phyloP scores from a whole-genome alignment of 2,797 vertebrate species.

The Craterocephalus amniculus region DNA sequence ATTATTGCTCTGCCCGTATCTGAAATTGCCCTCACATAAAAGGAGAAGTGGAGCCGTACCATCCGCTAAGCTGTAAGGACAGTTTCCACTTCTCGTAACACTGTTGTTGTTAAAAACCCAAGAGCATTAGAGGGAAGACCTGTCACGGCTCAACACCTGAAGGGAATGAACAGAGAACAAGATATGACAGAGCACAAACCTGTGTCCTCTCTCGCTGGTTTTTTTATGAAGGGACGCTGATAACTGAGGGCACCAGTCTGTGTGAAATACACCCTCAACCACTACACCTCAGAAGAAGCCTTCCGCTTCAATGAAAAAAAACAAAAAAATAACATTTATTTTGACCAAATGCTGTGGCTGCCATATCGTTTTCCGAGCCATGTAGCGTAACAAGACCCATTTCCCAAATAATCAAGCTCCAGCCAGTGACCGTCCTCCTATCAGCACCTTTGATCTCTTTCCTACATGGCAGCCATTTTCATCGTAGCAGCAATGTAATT shows the following conservation, averaged over 20 bases:
- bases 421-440: slow-evolving; percentile 69
- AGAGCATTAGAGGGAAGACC: slow-evolving; percentile 72
- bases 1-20: slow-evolving; percentile 72
- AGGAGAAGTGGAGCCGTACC: slow-evolving; percentile 61
- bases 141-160: slow-evolving; percentile 70
- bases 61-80: slow-evolving; percentile 70
- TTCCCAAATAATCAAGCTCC: slow-evolving; percentile 74
- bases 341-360: slow-evolving; percentile 54
- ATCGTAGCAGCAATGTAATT: slow-evolving; percentile 77
- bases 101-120: slow-evolving; percentile 71
- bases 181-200: slow-evolving; percentile 73
- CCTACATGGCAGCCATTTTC: slow-evolving; percentile 74
- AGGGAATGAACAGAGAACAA: slow-evolving; percentile 65
- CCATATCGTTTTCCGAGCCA: slow-evolving; percentile 60
- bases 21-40: slow-evolving; percentile 68
- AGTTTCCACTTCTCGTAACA: slow-evolving; percentile 63
- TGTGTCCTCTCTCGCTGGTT: slow-evolving; percentile 62
- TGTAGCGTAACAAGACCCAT: slow-evolving; percentile 66
- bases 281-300: slow-evolving; percentile 55
- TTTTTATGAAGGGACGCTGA: slow-evolving; percentile 62
- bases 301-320: slow-evolving; percentile 72
- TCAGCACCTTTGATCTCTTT: slow-evolving; percentile 76
- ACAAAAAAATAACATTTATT: slow-evolving; percentile 69
- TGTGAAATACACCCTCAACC: slow-evolving; percentile 53
- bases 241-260: slow-evolving; percentile 57